These are phyloP conservation scores for Ditula angustiorana DNA, from an alignment of 2,888 invertebrate genomes.

Conservation along the genomic window DNA sequence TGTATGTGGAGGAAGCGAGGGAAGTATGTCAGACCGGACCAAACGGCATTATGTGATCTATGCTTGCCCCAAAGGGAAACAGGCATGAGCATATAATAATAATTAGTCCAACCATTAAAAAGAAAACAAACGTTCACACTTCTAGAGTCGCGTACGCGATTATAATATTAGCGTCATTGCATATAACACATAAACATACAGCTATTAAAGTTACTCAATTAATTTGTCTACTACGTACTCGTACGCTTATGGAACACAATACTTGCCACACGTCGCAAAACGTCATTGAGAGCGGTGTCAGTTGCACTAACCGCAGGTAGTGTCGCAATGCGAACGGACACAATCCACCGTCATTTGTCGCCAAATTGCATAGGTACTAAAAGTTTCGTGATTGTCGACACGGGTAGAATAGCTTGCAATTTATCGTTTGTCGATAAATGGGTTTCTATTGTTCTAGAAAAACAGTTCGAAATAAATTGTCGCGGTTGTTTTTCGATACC, in stretches of 20 bases:
- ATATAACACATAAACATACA: too few relatives aligned
- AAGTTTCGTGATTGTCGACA: neutral
- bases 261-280: neutral
- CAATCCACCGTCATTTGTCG: conserved; percentile 14
- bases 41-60: too few relatives aligned
- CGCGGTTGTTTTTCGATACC: too few relatives aligned
- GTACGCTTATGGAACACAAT: conserved; percentile 6
- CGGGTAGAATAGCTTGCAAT: neutral
- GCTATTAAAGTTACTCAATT: neutral
- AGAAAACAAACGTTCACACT: too few relatives aligned
- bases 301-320: conserved; percentile 5
- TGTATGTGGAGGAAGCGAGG: too few relatives aligned
- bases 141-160: neutral
- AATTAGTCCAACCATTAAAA: too few relatives aligned
- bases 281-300: conserved; percentile 3
- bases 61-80: too few relatives aligned
- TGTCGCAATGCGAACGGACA: conserved; percentile 5
- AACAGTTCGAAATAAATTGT: too few relatives aligned
- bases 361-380: conserved; percentile 21
- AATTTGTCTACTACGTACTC: neutral
- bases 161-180: neutral
- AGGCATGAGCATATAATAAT: too few relatives aligned
- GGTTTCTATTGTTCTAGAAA: too few relatives aligned
- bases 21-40: too few relatives aligned
- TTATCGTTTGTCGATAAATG: too few relatives aligned